phyloP scores from a whole-genome alignment of 2,113 vertebrate genomes.

The Cephalopholis sonnerati region DNA sequence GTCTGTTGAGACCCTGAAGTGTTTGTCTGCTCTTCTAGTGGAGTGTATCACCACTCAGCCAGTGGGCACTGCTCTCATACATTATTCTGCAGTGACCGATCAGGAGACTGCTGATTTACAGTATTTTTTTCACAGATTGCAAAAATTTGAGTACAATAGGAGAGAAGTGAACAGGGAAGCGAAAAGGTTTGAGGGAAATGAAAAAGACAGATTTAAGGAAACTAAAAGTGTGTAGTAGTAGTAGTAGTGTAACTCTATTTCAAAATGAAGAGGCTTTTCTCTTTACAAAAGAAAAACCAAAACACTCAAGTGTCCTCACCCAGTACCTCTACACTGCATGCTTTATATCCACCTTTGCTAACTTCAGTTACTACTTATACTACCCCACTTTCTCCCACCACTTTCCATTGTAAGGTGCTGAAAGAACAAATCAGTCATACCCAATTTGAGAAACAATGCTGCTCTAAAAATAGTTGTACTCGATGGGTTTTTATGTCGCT shows the following conservation, averaged over 20 bases:
- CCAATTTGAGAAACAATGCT: slow-evolving; percentile 17
- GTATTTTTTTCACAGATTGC: slow-evolving; percentile 21
- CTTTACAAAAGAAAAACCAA: neutral
- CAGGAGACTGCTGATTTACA: neutral
- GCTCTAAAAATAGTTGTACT: slow-evolving; percentile 26
- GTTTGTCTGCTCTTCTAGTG: neutral
- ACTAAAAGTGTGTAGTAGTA: neutral
- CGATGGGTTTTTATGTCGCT: neutral
- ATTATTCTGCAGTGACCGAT: neutral
- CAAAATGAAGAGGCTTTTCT: neutral
- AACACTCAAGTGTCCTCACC: neutral
- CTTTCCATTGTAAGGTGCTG: slow-evolving; percentile 3
- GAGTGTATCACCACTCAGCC: neutral
- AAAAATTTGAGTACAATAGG: neutral
- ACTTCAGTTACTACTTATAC: neutral
- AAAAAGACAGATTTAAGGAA: neutral
- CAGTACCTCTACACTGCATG: neutral
- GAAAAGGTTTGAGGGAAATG: neutral
- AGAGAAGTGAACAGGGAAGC: neutral
- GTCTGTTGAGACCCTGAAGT: neutral
- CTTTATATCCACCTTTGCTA: neutral
- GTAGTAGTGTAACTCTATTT: neutral
- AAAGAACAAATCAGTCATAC: neutral
- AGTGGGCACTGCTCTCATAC: neutral
- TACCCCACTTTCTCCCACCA: neutral